These are phyloP conservation scores for Dendropsophus ebraccatus DNA, from an alignment of 2,113 vertebrate genomes.

Conservation along the genomic window DNA sequence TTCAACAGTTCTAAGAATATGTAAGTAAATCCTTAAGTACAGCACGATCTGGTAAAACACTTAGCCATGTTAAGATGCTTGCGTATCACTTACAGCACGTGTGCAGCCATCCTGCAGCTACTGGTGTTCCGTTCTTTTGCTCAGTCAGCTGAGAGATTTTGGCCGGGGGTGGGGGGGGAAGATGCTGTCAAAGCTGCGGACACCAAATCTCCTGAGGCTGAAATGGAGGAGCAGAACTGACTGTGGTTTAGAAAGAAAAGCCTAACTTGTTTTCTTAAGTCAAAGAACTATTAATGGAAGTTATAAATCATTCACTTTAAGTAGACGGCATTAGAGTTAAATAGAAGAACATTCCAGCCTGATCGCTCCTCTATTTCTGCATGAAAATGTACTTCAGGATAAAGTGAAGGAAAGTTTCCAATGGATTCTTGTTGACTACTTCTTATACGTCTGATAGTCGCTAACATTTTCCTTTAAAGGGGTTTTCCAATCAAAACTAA, in stretches of 20 bases:
- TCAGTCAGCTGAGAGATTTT: conserved; percentile 68
- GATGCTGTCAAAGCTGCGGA: conserved; percentile 59
- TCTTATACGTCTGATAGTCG: too few species aligned
- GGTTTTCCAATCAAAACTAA: too few species aligned
- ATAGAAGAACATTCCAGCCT: conserved; percentile 19
- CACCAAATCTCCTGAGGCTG: conserved; percentile 53
- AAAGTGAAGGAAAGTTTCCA: background rate
- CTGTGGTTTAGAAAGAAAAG: conserved; percentile 60
- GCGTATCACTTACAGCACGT: conserved; percentile 64
- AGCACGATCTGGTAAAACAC: conserved; percentile 64
- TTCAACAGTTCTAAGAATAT: conserved; percentile 51
- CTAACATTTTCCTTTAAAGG: too few species aligned
- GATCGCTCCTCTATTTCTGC: background rate
- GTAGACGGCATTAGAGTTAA: conserved; percentile 54
- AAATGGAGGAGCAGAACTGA: background rate
- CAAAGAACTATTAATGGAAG: conserved; percentile 51
- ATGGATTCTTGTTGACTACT: background rate
- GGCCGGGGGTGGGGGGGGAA: conserved; percentile 65
- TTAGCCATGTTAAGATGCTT: conserved; percentile 64
- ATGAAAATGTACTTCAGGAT: background rate
- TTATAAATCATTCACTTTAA: conserved; percentile 59
- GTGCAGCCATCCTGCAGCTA: conserved; percentile 56
- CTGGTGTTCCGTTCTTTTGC: conserved; percentile 65
- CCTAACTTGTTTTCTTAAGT: conserved; percentile 14
- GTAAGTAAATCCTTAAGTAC: conserved; percentile 15